Percentiles rank a stretch among this genome's conserved stretches.
Conservation (phyloP, 2,888 invertebrate genomes). For the Megamerina dolium region DNA sequence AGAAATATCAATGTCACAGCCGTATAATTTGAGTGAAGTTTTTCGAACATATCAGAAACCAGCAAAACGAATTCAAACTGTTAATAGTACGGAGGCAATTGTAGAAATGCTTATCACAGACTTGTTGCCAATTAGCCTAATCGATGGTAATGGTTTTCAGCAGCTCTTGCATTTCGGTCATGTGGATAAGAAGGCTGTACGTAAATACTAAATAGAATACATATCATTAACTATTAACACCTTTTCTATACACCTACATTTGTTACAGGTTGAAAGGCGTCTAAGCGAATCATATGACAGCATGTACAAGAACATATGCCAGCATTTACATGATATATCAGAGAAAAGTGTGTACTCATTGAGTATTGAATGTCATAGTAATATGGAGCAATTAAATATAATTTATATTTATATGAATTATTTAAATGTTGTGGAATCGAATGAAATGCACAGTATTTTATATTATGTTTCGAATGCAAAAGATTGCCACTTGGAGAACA, state of each 20-base stretch:
- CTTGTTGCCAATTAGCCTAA: slow-evolving; percentile 23
- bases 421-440: slow-evolving; percentile 8
- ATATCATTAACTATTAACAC: no score
- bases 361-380: slow-evolving; percentile 23
- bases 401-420: slow-evolving; percentile 27
- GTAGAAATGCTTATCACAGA: slow-evolving; percentile 31
- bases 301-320: slow-evolving; percentile 16
- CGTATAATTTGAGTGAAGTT: neutral
- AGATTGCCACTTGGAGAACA: slow-evolving; percentile 1
- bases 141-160: slow-evolving; percentile 24
- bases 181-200: no score
- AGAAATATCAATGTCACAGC: neutral
- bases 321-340: slow-evolving; percentile 16
- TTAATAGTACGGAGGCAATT: slow-evolving; percentile 5
- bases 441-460: slow-evolving; percentile 2
- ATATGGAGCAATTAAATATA: slow-evolving; percentile 19
- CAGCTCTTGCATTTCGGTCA: no score
- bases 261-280: slow-evolving; percentile 17
- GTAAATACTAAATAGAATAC: no score
- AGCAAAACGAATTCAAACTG: neutral
- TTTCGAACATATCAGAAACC: neutral
- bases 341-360: slow-evolving; percentile 24
- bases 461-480: neutral
- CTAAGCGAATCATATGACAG: slow-evolving; percentile 15
- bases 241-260: no score